Evolutionary conservation across 2,797 vertebrate species (phyloP), one percentile per base, ranked within the genome.

Genomic region (Erpetoichthys calabaricus): DNA sequence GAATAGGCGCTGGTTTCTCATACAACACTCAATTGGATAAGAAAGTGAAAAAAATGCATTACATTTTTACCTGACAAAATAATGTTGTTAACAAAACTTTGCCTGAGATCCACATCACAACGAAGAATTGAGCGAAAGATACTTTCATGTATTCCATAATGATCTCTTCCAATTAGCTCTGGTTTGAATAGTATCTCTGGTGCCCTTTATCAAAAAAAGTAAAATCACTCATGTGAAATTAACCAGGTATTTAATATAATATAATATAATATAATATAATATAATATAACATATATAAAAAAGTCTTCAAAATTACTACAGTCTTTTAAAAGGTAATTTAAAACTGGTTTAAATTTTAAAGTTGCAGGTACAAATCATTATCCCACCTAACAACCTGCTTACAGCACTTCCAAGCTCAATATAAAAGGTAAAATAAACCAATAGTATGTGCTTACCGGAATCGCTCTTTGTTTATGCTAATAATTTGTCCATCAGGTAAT

Each of bases 131-230:
- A 85, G 64, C 73, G 85, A 57, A 76, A 84, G 62, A 88, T 6
- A 53, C 76, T 82, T 66, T 86, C 72, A 4, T 88, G 84, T 55
- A 88, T 76, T 61, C 86, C 84, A 46, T 71, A 73, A 63, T 85
- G 77, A 62, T 88, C 86, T 43, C 64, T 74, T 57, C 84, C 86
- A 62, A 85, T 81, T 64, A 86, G 65, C 63, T 84, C 78, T 0
- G 86, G 86, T 60, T 72, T 80, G 56, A 86, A 88, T 44, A 88
- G 74, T 45, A 86, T 83, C 68, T 88, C 86, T 2, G 84, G 70
- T 6, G 82, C 85, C 63, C 85, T 87, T 60, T 42, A 59, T 42
- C 52, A 43, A 25, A n/a, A 56, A 10, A 44, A 7, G 6, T 8
- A 47, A 47, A 4, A 25, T 1, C 25, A 25, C 25, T 25, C 25